Evolutionary conservation across 2,888 invertebrate species (phyloP), one percentile per base, ranked within the genome.

Genomic region (Pterostichus madidus): DNA sequence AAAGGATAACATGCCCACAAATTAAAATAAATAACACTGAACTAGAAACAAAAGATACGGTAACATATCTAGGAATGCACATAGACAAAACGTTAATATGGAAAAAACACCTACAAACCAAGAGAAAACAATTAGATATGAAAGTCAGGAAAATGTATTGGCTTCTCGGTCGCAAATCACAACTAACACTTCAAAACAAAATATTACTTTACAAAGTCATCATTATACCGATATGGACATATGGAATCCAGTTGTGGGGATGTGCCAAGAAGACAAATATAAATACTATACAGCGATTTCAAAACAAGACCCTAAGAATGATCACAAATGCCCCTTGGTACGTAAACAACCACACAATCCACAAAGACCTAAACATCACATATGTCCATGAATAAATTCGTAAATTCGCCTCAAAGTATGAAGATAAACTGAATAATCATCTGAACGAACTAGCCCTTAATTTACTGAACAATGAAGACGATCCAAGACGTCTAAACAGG

Each of bases 181-280:
- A 24, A 24, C 24, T 24, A 24, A 24, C 24, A 24, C 24, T 24
- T 24, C 24, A 24, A 24, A 24, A 24, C 24, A 24, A 24, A 24
- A 24, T 24, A 24, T 24, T 24, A 24, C 24, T 24, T 3, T 24
- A 24, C 24, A 24, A 24, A 24, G 24, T 24, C 24, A 24, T 24
- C 24, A 24, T 24, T 3, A 24, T 24, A 24, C 24, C 24, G 3
- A 24, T 24, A 1, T 24, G 24, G 24, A 24, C 24, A 24, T 24
- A 24, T 52, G 83, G 80, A 61, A 81, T 83, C 44, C 53, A 83
- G 52, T 39, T 81, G 32, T 83, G 83, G 83, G 83, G 80, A 15
- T 83, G 73, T 44, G 52, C 73, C 32, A 73, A 68, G 32, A 35
- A 80, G 11, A 76, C 24, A 24, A 24, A 24, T 3, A 24, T 24